Evolutionary conservation across 2,888 invertebrate genomes (phyloP), one percentile per base, ranked within the genome.

Genomic region (Periphyllus acericola): DNA sequence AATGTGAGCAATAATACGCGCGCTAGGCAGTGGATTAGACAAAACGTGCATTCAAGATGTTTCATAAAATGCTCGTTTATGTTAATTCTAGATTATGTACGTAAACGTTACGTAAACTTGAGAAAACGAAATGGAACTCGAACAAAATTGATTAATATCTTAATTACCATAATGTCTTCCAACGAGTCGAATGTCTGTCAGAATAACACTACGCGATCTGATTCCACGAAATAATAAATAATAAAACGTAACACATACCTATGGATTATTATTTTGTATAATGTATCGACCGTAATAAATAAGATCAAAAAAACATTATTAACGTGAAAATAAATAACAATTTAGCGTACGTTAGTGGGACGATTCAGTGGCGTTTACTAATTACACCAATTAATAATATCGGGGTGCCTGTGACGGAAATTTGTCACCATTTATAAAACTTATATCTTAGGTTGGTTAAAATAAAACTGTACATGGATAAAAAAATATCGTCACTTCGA

Each of bases 131-230:
- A 52, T 78, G 19, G 52, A 21, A 78, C 14, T 78, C 29, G 52
- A 78, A 55, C 32, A 21, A 52, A 32, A 55, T 78, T 32, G 52
- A 78, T 78, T 55, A 55, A 52, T 29, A 78, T 21, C 76, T 52
- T 78, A 55, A 52, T 32, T 11, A 78, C 11, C 32, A 21, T 78
- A 32, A 52, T 78, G 32, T 78, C n/a, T 78, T 78, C 32, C 8
- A 32, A 52, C 32, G 11, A 78, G 52, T 32, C 32, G 4, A 78
- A 78, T 21, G 29, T 52, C 52, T 78, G 78, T 25, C 46, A 78
- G 21, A 78, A 52, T 52, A 52, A 52, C 3, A 29, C 68, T n/a
- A 68, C 68, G 29, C 11, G 21, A 68, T 68, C 11, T 2, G 1
- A 68, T 68, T 25, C 5, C 29, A 29, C n/a, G 29, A 68, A 68